A percentile compares a stretch with the other conserved stretches of the same genome.
These are phyloP conservation scores for Muricea muricata DNA, from an alignment of 92 coral and sea anemone species.

Conservation along the genomic window DNA sequence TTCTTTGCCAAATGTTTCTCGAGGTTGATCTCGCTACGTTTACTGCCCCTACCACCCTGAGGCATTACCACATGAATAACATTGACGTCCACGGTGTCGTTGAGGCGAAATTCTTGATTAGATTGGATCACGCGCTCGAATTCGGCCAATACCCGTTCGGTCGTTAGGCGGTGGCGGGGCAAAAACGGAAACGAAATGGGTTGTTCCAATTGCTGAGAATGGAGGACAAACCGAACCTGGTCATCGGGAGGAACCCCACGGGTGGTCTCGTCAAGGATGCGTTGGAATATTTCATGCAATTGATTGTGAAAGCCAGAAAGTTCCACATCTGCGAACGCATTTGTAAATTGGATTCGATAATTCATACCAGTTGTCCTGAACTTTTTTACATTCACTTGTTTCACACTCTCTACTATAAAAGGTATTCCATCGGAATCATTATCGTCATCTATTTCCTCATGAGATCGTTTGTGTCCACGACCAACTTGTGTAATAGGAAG, in stretches of 20 bases:
- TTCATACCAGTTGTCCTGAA: not conserved
- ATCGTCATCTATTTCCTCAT: too few species aligned
- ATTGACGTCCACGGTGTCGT: too few species aligned
- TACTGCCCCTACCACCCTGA: not conserved
- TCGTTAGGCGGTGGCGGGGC: constrained; percentile 8
- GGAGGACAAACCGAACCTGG: constrained; percentile 42
- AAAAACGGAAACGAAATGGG: too few species aligned
- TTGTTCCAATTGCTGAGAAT: constrained; percentile 32
- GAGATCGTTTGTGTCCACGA: too few species aligned
- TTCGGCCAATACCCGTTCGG: constrained; percentile 36
- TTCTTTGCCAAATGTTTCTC: too few species aligned
- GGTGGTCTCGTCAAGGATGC: not conserved
- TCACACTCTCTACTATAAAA: not conserved
- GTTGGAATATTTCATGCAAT: too few species aligned
- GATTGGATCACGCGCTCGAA: constrained; percentile 16
- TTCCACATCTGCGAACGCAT: not conserved
- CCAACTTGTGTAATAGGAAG: too few species aligned
- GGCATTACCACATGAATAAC: not conserved
- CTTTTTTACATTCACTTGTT: not conserved
- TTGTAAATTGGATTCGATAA: not conserved
- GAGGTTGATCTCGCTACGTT: not conserved
- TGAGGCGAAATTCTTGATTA: too few species aligned
- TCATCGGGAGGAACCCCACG: not conserved
- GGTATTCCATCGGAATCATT: too few species aligned
- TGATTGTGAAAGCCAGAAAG: not conserved